Conservation (phyloP, 2,797 vertebrate species). For the Rhinogobio ventralis region DNA sequence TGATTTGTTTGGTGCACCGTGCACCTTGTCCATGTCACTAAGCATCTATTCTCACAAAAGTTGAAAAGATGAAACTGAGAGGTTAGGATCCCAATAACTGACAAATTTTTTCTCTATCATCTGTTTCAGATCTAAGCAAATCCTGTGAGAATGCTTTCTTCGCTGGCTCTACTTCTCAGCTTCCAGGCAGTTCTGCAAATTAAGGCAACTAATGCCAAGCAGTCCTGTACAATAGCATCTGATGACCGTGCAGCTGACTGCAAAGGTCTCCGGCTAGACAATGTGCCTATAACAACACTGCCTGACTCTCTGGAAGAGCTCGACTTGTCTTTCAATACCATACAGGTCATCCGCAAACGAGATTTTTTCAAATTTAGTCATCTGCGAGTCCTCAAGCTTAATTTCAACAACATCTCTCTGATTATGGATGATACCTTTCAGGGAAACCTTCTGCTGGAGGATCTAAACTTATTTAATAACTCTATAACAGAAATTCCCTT, state of each 20-base stretch:
- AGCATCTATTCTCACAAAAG: background rate
- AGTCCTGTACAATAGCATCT: conserved; percentile 51
- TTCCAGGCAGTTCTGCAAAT: conserved; percentile 59
- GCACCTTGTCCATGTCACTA: background rate
- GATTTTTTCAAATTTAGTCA: conserved; percentile 72
- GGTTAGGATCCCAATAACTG: background rate
- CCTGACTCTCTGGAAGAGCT: conserved; percentile 70
- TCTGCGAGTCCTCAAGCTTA: conserved; percentile 73
- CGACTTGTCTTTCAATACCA: conserved; percentile 84
- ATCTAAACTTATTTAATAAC: conserved; percentile 85
- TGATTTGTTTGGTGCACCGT: background rate
- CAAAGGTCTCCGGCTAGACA: conserved; percentile 70
- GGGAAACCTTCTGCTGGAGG: conserved; percentile 74
- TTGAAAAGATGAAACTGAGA: background rate
- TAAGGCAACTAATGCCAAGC: conserved; percentile 45
- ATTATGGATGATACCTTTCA: conserved; percentile 77
- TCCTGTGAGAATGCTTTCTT: conserved; percentile 58
- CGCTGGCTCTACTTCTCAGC: conserved; percentile 61
- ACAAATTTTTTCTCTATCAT: conserved; percentile 17
- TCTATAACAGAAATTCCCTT: conserved; percentile 79
- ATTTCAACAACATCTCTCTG: conserved; percentile 81
- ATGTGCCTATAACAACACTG: conserved; percentile 73
- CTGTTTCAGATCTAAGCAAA: conserved; percentile 57
- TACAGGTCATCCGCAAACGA: conserved; percentile 62
- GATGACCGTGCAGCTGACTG: conserved; percentile 72